These are phyloP conservation scores for Hoplias malabaricus DNA, from an alignment of 2,113 vertebrate genomes.

Conservation along the genomic window DNA sequence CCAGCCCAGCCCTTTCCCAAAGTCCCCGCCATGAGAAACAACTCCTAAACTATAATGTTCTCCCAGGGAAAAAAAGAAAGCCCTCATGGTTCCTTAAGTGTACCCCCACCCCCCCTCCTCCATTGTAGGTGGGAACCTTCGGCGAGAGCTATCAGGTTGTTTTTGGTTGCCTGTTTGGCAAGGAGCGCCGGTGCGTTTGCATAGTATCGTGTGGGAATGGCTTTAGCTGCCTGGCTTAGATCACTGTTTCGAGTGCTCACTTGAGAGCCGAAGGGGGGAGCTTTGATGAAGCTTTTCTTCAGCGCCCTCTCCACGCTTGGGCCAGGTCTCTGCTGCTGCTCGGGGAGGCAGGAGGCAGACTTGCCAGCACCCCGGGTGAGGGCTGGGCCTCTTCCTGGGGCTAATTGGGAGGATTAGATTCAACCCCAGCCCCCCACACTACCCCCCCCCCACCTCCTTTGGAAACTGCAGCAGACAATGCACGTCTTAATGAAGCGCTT, in stretches of 20 bases:
- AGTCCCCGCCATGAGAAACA: slow-evolving; percentile 25
- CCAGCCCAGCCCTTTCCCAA: neutral
- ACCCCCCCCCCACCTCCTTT: neutral
- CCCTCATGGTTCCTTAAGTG: slow-evolving; percentile 7
- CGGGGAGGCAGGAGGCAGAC: neutral
- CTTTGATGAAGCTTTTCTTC: slow-evolving; percentile 7
- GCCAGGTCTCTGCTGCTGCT: neutral
- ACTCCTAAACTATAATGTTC: slow-evolving; percentile 14
- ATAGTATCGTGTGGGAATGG: neutral
- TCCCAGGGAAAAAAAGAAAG: slow-evolving; percentile 8
- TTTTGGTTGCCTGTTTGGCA: slow-evolving; percentile 25
- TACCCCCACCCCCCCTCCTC: neutral
- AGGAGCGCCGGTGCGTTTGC: neutral
- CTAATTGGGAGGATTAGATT: slow-evolving; percentile 37
- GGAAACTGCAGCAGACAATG: slow-evolving; percentile 40
- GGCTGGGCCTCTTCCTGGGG: slow-evolving; percentile 14
- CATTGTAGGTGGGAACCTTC: neutral
- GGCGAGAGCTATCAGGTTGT: slow-evolving; percentile 1
- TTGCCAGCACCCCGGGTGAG: slow-evolving; percentile 9
- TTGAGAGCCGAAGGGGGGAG: slow-evolving; percentile 3
- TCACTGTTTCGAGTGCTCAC: slow-evolving; percentile 20
- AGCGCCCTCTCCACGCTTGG: slow-evolving; percentile 23
- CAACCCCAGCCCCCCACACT: neutral
- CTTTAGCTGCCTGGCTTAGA: slow-evolving; percentile 17
- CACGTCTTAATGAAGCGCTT: slow-evolving; percentile 59